phyloP scores from a whole-genome alignment of 1,140 invertebrate genomes.

The Zaprionus davidi region DNA sequence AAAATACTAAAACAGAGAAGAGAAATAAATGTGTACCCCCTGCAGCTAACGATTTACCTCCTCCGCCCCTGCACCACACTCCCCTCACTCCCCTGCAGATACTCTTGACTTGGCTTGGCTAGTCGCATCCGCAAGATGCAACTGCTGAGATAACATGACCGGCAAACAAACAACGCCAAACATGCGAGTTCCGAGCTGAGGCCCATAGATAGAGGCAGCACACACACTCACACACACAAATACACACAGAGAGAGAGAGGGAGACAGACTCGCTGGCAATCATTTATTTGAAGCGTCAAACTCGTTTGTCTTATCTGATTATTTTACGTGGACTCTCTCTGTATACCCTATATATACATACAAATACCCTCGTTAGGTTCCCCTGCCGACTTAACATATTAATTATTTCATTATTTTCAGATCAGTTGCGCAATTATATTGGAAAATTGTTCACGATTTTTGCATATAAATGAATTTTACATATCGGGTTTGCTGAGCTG shows the following conservation, averaged over 20 bases:
- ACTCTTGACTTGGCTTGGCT: constrained; percentile 40
- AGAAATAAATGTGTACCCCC: constrained; percentile 21
- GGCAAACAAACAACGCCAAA: constrained; percentile 68
- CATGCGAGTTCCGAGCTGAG: constrained; percentile 55
- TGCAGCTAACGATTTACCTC: constrained; percentile 40
- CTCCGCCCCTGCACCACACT: constrained; percentile 12
- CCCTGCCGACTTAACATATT: constrained; percentile 2
- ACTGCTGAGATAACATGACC: constrained; percentile 59
- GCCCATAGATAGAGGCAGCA: constrained; percentile 69
- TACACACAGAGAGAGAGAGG: constrained; percentile 5
- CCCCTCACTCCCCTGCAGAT: constrained; percentile 40
- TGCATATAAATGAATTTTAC: constrained; percentile 6
- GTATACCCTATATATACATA: constrained; percentile 25
- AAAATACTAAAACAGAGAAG: neutral
- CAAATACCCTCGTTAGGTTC: neutral
- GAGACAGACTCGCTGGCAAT: constrained; percentile 55
- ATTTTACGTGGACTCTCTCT: constrained; percentile 66
- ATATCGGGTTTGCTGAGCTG: too few relatives aligned
- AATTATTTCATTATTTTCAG: constrained; percentile 9
- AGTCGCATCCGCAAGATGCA: constrained; percentile 71
- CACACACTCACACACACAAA: constrained; percentile 33
- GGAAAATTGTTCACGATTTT: neutral
- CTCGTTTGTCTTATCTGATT: constrained; percentile 82
- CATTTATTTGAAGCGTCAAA: constrained; percentile 83
- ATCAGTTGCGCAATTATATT: neutral